Evolutionary conservation across 2,113 vertebrate species (phyloP), one percentile per base, ranked within the genome.

Genomic region (Myodes glareolus): DNA sequence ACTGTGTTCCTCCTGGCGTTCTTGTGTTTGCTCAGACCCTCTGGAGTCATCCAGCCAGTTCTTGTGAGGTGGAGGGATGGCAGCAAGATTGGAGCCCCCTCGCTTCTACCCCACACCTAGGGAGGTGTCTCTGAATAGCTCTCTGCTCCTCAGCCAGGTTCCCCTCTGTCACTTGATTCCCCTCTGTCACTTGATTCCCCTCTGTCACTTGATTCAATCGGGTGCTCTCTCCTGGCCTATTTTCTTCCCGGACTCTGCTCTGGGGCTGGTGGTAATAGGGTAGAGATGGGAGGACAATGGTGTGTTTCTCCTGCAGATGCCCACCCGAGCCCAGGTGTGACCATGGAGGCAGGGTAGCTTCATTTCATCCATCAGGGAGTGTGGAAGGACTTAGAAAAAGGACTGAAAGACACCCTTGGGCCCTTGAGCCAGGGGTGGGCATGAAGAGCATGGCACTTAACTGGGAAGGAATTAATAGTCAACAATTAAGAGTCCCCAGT

Each of bases 101-200:
- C 3, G 16, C 0, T 4, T 9, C 29, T 5, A 25, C 19, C 2
- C 3, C 3, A 29, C 11, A 6, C 47, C 4, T 25, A 8, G 88
- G 68, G 61, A 87, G 67, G 61, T 61, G 3, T n/a, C 31, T 80
- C 72, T 45, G 89, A 67, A 75, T 21, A 72, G n/a, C 33, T 19
- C 50, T 96, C 50, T 39, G 21, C 55, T 55, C 29, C 84, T 58
- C 21, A n/a, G 1, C 27, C 16, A 63, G 55, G 42, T 45, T 50
- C 45, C 47, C 75, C 50, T 90, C 39, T 58, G 88, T 42, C 50
- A 10, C 50, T 36, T 65, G 55, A 63, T 78, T 55, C 45, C 47
- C 75, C 50, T 90, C 39, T 58, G 88, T 42, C 50, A 10, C 50
- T 36, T 65, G 55, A 63, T 78, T 63, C 45, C 47, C 68, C 50